Base-by-base conservation (phyloP, 2,797 vertebrate species). In the Amblyraja radiata region DNA sequence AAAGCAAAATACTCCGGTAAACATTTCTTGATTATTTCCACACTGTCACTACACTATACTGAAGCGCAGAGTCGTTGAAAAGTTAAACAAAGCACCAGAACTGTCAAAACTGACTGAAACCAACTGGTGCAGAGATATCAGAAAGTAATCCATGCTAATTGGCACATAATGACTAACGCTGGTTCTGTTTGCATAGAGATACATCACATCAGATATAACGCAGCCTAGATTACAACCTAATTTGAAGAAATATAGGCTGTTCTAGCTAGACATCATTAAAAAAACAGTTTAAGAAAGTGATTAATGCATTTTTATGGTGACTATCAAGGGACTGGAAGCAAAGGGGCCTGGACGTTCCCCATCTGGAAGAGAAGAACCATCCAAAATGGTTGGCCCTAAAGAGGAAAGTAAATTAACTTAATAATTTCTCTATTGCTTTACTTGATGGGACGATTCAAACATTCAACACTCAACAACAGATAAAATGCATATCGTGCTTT, bases 111-210 rank as follows among this genome's bases (percentile, higher is more conserved):
- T 98, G 98, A 99, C 97, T 97, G 97, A 98, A 99, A 97, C 97
- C 98, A 98, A 98, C 97, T 98, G 97, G 97, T 95, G 96, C 96
- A 96, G 94, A 94, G 95, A 97, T 98, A 98, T 98, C 97, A 98
- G 97, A 97, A 97, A 97, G 97, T 98, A 98, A 99, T 99, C 98
- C 98, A 97, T 97, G 96, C 97, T 99, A 99, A 99, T 99, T 98
- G 97, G 98, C 98, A 98, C 97, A 98, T 98, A 98, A 99, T 98
- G 96, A 97, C 96, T 97, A 98, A 97, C 97, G 97, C 97, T 97
- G 97, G 96, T 96, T 97, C 97, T 96, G 96, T 97, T 96, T 97
- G 97, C 95, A 95, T 96, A 97, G 96, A 97, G 97, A 98, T 98
- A 96, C 96, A 98, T 98, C 97, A 97, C 96, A 94, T 94, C 94